Conservation (phyloP, 2,113 vertebrate species). For the Electrona antarctica region DNA sequence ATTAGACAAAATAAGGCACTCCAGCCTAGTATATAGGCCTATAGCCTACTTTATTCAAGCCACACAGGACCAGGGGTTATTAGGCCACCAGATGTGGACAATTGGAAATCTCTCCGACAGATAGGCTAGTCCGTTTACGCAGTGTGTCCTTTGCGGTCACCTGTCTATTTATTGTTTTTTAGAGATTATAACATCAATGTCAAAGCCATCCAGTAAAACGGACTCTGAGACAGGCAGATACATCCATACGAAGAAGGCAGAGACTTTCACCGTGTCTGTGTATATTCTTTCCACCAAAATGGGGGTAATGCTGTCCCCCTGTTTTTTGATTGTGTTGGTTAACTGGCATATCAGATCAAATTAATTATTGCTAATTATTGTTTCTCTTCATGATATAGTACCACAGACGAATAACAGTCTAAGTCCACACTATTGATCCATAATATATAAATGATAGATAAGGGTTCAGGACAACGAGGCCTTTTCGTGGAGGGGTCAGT, state of each 20-base stretch:
- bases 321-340: constrained; percentile 22
- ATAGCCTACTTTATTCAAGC: constrained; percentile 46
- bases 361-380: constrained; percentile 9
- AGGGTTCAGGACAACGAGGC: no score
- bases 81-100: constrained; percentile 49
- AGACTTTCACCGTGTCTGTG: constrained; percentile 44
- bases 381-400: no score
- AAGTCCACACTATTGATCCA: no score
- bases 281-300: constrained; percentile 39
- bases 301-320: constrained; percentile 1
- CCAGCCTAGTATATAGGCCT: not conserved
- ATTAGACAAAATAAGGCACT: constrained; percentile 1
- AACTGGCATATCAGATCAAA: constrained; percentile 28
- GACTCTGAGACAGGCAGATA: constrained; percentile 25
- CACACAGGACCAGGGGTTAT: constrained; percentile 44
- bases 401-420: no score
- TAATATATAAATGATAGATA: no score
- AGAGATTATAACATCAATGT: constrained; percentile 76
- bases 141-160: constrained; percentile 63
- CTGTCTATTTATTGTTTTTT: constrained; percentile 66
- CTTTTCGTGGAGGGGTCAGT: no score
- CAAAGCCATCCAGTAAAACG: constrained; percentile 45
- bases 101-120: constrained; percentile 64
- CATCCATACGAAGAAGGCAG: constrained; percentile 40
- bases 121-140: constrained; percentile 50